These are phyloP conservation scores for Arctocebus calabarensis DNA, from an alignment of 2,797 vertebrate genomes.

Conservation along the genomic window DNA sequence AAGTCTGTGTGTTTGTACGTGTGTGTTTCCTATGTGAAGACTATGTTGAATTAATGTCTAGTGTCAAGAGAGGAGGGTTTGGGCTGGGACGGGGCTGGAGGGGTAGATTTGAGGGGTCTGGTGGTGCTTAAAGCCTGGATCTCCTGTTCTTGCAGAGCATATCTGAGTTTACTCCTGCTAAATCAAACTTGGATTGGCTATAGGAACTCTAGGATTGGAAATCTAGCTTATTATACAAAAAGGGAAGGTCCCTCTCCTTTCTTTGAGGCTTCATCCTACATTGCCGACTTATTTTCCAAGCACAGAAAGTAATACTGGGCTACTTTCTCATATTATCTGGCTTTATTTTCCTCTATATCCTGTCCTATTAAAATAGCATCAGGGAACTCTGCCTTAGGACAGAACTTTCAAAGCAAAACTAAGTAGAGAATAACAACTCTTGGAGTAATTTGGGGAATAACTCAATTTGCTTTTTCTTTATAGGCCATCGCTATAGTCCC, in stretches of 20 bases:
- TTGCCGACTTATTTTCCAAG: constrained; percentile 49
- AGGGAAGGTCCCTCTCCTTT: not conserved
- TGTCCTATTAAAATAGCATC: not conserved
- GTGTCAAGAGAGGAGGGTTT: not conserved
- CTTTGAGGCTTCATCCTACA: not conserved
- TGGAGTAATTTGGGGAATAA: not conserved
- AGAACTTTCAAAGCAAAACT: constrained; percentile 47
- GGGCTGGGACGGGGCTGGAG: not conserved
- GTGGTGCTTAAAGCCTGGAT: not conserved
- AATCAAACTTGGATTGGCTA: not conserved
- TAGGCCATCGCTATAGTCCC: not conserved
- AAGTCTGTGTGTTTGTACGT: not conserved
- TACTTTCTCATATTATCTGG: not conserved
- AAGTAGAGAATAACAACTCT: not conserved
- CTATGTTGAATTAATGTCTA: not conserved
- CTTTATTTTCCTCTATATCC: not conserved
- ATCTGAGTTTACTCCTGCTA: constrained; percentile 27
- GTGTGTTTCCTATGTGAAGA: not conserved
- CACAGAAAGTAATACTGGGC: not conserved
- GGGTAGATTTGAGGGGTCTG: not conserved
- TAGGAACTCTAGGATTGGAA: not conserved
- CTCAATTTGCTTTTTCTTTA: not conserved
- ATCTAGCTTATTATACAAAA: not conserved
- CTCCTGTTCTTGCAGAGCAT: not conserved
- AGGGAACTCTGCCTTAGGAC: not conserved